Percentiles rank a stretch among this genome's conserved stretches.
phyloP scores from a whole-genome alignment of 2,888 invertebrate species.

The Psococerastis gibbosa region DNA sequence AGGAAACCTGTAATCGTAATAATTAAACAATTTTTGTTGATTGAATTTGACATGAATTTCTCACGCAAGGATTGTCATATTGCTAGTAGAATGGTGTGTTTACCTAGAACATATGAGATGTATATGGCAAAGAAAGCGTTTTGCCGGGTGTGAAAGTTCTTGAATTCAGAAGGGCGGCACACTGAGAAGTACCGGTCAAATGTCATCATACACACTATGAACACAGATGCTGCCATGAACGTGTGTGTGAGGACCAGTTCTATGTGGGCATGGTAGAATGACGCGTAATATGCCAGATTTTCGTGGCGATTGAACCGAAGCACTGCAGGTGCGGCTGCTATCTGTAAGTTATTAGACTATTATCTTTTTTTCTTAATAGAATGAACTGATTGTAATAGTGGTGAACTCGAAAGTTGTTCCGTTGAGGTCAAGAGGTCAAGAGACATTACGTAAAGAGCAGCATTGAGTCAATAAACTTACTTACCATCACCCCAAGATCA shows the following conservation, averaged over 20 bases:
- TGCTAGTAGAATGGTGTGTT: too few species aligned
- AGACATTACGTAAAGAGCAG: too few species aligned
- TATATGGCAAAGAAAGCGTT: conserved; percentile 24
- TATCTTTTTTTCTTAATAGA: too few species aligned
- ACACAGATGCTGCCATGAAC: conserved; percentile 30
- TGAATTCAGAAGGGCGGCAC: conserved; percentile 25
- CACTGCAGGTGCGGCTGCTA: conserved; percentile 16
- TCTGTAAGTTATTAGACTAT: conserved; percentile 6
- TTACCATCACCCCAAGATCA: conserved; percentile 28
- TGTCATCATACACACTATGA: conserved; percentile 30
- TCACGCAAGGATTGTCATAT: too few species aligned
- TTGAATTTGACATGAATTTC: too few species aligned
- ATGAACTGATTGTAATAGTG: too few species aligned
- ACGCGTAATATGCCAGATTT: conserved; percentile 18
- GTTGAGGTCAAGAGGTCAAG: too few species aligned
- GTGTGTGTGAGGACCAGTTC: conserved; percentile 29
- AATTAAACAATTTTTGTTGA: too few species aligned
- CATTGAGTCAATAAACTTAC: too few species aligned
- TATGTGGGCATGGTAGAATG: conserved; percentile 27
- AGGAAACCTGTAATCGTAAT: conserved; percentile 16
- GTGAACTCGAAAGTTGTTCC: too few species aligned
- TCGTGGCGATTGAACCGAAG: conserved; percentile 19
- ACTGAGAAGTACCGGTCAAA: conserved; percentile 30
- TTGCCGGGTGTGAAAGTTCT: conserved; percentile 23
- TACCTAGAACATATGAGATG: conserved; percentile 23